These are phyloP conservation scores for Coenobita brevimanus DNA, from an alignment of 1,140 invertebrate species.

Conservation along the genomic window DNA sequence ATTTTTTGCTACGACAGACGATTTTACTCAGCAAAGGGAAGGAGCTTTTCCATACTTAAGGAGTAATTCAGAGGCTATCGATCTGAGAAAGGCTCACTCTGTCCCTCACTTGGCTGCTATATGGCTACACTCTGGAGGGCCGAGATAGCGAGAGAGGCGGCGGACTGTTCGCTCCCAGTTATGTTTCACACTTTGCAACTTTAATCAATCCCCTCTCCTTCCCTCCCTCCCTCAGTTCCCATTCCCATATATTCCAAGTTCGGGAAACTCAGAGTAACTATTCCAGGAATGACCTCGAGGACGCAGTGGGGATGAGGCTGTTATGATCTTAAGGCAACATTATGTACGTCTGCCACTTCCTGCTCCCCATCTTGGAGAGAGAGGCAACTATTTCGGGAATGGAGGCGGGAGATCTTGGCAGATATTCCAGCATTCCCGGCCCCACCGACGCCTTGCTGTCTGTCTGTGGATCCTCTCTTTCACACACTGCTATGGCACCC, in stretches of 20 bases:
- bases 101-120: too few relatives aligned
- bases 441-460: background rate
- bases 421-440: slow-evolving; percentile 7
- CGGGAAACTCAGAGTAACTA: slow-evolving; percentile 4
- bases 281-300: background rate
- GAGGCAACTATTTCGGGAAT: slow-evolving; percentile 18
- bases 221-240: background rate
- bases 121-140: too few relatives aligned
- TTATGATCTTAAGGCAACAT: slow-evolving; percentile 4
- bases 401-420: background rate
- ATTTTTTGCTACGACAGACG: too few relatives aligned
- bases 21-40: too few relatives aligned
- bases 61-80: too few relatives aligned
- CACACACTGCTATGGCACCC: too few relatives aligned
- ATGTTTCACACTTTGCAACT: too few relatives aligned
- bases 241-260: background rate
- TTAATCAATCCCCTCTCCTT: background rate
- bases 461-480: too few relatives aligned
- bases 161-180: too few relatives aligned
- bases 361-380: background rate
- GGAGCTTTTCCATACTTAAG: too few relatives aligned
- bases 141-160: too few relatives aligned
- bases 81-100: too few relatives aligned
- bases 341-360: background rate
- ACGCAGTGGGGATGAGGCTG: background rate